A percentile compares a stretch with the other conserved stretches of the same genome.
These are phyloP conservation scores for Drosophila sulfurigaster DNA, from an alignment of 1,140 invertebrate genomes.

Conservation along the genomic window DNA sequence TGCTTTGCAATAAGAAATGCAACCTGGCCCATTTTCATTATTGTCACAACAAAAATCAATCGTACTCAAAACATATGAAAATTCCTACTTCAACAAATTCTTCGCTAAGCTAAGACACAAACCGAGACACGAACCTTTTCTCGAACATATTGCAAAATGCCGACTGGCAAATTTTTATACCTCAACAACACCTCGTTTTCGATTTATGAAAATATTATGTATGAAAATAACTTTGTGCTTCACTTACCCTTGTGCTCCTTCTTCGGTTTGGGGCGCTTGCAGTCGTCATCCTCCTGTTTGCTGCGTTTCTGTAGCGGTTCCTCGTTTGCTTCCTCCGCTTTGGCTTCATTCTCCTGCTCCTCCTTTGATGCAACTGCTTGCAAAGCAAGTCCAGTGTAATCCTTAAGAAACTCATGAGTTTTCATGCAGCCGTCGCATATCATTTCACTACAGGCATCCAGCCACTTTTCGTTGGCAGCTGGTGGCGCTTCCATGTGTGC, in stretches of 20 bases:
- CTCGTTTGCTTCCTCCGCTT: constrained; percentile 17
- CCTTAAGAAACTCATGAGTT: constrained; percentile 90
- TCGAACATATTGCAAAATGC: no score
- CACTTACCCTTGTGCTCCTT: constrained; percentile 56
- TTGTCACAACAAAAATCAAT: no score
- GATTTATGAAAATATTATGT: no score
- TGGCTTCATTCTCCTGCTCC: constrained; percentile 8
- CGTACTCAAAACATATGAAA: no score
- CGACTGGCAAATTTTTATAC: no score
- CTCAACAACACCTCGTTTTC: no score
- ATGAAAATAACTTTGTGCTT: not conserved
- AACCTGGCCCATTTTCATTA: no score
- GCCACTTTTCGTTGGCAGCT: constrained; percentile 86
- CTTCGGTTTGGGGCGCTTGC: constrained; percentile 44
- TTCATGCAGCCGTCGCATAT: constrained; percentile 91
- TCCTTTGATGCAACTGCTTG: constrained; percentile 23
- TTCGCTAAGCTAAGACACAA: no score
- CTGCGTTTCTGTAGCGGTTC: constrained; percentile 62
- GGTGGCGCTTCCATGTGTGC: constrained; percentile 89
- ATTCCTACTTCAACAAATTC: no score
- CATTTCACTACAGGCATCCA: constrained; percentile 91
- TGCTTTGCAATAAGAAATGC: no score
- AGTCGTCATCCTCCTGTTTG: constrained; percentile 42
- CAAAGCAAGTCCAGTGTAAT: constrained; percentile 87
- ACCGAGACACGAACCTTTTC: no score